phyloP scores from a whole-genome alignment of 2,113 vertebrate genomes.

The Hippocampus abdominalis region DNA sequence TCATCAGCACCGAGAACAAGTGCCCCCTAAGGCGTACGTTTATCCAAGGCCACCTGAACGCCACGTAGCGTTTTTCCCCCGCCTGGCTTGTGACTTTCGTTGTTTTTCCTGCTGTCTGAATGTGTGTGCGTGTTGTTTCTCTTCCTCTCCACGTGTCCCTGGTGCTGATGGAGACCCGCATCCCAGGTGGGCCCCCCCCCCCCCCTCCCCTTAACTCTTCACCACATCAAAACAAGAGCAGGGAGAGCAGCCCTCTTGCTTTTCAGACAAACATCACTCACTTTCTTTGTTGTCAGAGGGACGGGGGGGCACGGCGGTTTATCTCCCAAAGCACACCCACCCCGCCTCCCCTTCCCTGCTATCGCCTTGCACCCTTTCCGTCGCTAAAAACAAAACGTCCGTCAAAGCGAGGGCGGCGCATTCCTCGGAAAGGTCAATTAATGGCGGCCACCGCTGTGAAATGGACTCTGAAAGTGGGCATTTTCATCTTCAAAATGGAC shows the following conservation, averaged over 20 bases:
- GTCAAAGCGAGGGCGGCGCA: slow-evolving; percentile 64
- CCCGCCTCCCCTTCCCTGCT: slow-evolving; percentile 51
- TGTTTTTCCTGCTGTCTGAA: slow-evolving; percentile 64
- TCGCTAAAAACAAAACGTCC: slow-evolving; percentile 72
- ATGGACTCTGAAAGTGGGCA: background rate
- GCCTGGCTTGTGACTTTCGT: slow-evolving; percentile 60
- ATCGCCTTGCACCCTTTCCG: slow-evolving; percentile 66
- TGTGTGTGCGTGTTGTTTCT: slow-evolving; percentile 59
- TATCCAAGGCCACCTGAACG: slow-evolving; percentile 37
- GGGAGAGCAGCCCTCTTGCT: slow-evolving; percentile 64
- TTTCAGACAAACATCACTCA: slow-evolving; percentile 77
- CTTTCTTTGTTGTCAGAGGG: slow-evolving; percentile 75
- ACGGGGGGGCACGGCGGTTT: slow-evolving; percentile 61
- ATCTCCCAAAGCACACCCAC: slow-evolving; percentile 55
- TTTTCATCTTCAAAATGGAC: slow-evolving; percentile 31
- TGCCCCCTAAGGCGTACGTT: slow-evolving; percentile 15
- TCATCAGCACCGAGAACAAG: background rate
- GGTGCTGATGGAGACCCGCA: slow-evolving; percentile 70
- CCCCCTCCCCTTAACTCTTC: slow-evolving; percentile 24
- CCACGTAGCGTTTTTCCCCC: slow-evolving; percentile 37
- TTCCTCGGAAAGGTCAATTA: slow-evolving; percentile 64
- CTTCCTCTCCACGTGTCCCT: slow-evolving; percentile 43
- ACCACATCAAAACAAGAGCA: slow-evolving; percentile 74
- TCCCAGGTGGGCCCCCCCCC: slow-evolving; percentile 74
- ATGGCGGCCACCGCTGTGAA: slow-evolving; percentile 44